Conservation (phyloP, 2,113 vertebrate genomes). For the Onychostruthus taczanowskii region DNA sequence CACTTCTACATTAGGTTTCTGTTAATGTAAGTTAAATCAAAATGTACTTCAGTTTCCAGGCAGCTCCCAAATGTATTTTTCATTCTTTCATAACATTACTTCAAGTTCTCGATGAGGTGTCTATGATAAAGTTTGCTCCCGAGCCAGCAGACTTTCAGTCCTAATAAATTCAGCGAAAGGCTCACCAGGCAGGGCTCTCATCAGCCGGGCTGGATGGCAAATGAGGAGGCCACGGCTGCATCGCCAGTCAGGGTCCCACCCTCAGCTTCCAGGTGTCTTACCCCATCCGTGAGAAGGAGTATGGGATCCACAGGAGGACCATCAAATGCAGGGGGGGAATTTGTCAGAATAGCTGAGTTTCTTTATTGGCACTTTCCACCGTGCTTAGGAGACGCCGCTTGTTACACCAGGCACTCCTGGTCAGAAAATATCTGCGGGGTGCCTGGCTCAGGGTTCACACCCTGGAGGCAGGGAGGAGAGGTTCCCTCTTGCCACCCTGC, state of each 20-base stretch:
- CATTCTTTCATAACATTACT: slow-evolving; percentile 78
- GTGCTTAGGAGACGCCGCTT: not conserved
- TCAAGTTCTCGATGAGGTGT: slow-evolving; percentile 61
- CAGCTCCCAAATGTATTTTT: slow-evolving; percentile 75
- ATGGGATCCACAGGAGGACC: not conserved
- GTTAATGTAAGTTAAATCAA: slow-evolving; percentile 81
- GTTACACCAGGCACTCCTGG: not conserved
- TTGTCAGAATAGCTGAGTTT: not conserved
- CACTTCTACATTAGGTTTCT: slow-evolving; percentile 80
- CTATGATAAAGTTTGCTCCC: slow-evolving; percentile 49
- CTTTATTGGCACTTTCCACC: not conserved
- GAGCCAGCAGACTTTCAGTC: not conserved
- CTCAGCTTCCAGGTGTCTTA: not conserved
- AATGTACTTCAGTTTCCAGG: slow-evolving; percentile 75
- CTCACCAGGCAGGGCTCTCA: not conserved
- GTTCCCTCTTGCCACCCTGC: not conserved
- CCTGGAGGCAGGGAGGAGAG: not conserved
- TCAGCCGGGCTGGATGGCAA: not conserved
- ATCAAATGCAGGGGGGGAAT: not conserved
- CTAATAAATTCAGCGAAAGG: slow-evolving; percentile 7
- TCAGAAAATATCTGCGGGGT: not conserved
- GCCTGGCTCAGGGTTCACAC: not conserved
- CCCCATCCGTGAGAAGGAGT: not conserved
- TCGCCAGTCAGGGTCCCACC: not conserved
- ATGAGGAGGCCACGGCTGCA: not conserved